These are phyloP conservation scores for Lamprotornis superbus DNA, from an alignment of 2,113 vertebrate genomes.

Conservation along the genomic window DNA sequence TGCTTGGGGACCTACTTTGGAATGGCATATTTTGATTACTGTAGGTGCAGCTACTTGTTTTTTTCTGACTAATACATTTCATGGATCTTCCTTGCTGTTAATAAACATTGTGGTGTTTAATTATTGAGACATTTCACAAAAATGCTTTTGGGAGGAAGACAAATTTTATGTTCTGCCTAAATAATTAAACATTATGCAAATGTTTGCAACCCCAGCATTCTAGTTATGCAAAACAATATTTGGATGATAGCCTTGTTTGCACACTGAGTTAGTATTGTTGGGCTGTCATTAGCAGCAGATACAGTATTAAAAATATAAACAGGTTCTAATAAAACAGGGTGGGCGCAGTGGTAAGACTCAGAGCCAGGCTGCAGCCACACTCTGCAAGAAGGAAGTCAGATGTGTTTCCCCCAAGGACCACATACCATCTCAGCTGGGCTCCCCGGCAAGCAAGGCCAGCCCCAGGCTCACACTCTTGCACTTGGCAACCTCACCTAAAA, in stretches of 20 bases:
- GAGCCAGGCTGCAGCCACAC: neutral
- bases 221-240: conserved; percentile 46
- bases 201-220: conserved; percentile 1
- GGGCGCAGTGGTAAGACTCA: neutral
- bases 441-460: neutral
- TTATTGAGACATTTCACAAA: conserved; percentile 55
- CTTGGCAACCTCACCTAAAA: neutral
- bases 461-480: neutral
- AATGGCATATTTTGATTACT: neutral
- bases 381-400: neutral
- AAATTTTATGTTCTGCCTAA: conserved; percentile 47
- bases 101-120: conserved; percentile 52
- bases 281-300: conserved; percentile 22
- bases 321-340: neutral
- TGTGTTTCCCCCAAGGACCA: neutral
- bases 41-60: neutral
- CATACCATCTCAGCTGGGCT: neutral
- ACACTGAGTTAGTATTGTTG: conserved; percentile 4
- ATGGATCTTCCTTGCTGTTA: conserved; percentile 34
- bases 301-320: neutral
- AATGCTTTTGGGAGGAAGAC: conserved; percentile 30
- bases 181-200: conserved; percentile 61
- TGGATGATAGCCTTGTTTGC: conserved; percentile 36
- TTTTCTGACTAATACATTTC: conserved; percentile 44
- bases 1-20: neutral